Conservation (phyloP, 2,113 vertebrate genomes). For the Megaleporinus macrocephalus region DNA sequence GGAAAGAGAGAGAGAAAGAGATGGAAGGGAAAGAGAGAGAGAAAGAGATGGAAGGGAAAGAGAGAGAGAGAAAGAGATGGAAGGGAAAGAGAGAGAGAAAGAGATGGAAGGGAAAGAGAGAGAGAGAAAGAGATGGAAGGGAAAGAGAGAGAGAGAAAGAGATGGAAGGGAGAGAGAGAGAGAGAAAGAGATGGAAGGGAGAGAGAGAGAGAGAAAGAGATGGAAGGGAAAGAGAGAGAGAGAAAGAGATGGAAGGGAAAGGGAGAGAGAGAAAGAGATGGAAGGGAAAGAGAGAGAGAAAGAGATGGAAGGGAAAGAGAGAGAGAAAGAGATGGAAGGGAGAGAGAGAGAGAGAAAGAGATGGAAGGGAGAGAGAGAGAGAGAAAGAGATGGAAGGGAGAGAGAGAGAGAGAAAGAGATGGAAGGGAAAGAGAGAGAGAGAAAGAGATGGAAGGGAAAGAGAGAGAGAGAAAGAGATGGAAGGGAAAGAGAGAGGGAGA, state of each 20-base stretch:
- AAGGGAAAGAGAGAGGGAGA: no score
- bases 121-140: no score
- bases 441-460: background rate
- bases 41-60: no score
- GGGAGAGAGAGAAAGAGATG: no score
- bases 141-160: background rate
- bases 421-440: background rate
- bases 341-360: constrained; percentile 2
- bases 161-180: background rate
- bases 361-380: background rate
- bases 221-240: background rate
- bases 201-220: background rate
- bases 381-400: background rate
- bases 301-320: background rate
- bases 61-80: background rate
- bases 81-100: background rate
- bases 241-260: no score
- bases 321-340: no score
- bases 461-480: background rate
- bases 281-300: no score
- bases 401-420: background rate
- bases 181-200: background rate
- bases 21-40: background rate
- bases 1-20: background rate
- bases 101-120: no score